These are phyloP conservation scores for Aphis gossypii DNA, from an alignment of 1,140 invertebrate genomes.

Conservation along the genomic window DNA sequence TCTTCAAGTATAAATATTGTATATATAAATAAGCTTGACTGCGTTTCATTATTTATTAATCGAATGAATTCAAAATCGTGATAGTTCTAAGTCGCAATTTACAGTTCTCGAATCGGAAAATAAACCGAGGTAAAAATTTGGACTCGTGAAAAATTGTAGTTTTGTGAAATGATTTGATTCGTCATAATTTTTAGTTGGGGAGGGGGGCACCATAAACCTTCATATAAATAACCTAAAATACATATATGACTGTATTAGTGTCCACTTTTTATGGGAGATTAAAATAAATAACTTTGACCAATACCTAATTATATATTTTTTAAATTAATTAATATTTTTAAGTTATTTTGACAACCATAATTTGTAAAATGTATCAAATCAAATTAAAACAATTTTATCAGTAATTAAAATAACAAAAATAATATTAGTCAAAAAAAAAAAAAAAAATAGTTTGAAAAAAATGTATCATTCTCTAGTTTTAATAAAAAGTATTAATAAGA, in stretches of 20 bases:
- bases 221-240: not conserved
- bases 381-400: no score
- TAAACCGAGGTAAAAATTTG: not conserved
- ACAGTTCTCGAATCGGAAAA: not conserved
- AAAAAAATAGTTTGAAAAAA: no score
- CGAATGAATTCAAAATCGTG: not conserved
- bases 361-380: no score
- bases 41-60: not conserved
- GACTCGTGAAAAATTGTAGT: not conserved
- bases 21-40: not conserved
- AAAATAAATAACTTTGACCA: not conserved
- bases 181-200: not conserved
- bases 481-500: not conserved
- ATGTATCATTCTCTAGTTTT: not conserved
- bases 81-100: no score
- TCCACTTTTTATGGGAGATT: not conserved
- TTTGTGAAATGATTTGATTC: not conserved
- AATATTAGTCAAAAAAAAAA: no score
- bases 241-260: not conserved
- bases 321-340: no score
- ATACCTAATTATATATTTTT: no score
- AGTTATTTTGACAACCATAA: no score
- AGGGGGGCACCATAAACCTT: not conserved
- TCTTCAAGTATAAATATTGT: not conserved
- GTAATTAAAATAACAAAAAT: no score